Evolutionary conservation across 2,113 vertebrate species (phyloP).

Genomic region (Sus scrofa): T2T-Sscrofa CM000826.6:21330501-21331000

Average conservation of each 20-base stretch:
- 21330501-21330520: neutral
- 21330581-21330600: neutral
- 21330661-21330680: neutral
- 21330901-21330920: conserved; percentile 80
- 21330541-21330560: neutral
- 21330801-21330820: conserved; percentile 94
- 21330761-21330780: conserved; percentile 91
- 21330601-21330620: neutral
- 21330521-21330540: neutral
- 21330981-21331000: conserved; percentile 74
- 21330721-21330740: conserved; percentile 80
- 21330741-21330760: conserved; percentile 92
- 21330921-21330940: conserved; percentile 83
- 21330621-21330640: neutral
- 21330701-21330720: neutral
- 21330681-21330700: neutral
- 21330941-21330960: conserved; percentile 82
- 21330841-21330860: conserved; percentile 95
- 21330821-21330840: conserved; percentile 95
- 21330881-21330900: conserved; percentile 84
- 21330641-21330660: neutral
- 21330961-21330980: conserved; percentile 81
- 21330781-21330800: conserved; percentile 93
- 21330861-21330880: conserved; percentile 91
- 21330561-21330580: neutral